Percentiles rank a stretch among this genome's conserved stretches.
Evolutionary conservation across 1,140 invertebrate species (phyloP).

Genomic region (Cydia pomonella): DNA sequence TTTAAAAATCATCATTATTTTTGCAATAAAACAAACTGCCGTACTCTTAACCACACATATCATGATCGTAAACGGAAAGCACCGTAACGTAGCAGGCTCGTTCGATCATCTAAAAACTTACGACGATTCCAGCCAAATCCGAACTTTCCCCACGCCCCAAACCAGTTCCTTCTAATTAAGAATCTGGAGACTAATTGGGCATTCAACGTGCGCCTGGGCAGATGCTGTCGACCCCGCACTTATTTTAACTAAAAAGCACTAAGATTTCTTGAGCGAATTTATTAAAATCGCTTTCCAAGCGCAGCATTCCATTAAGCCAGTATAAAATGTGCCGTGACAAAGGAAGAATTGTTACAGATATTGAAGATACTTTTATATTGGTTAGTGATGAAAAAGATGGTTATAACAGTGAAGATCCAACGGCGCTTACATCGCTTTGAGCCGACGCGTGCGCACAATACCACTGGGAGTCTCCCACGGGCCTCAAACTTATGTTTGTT

Average conservation of each 20-base stretch:
- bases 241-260: neutral
- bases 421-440: neutral
- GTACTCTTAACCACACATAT: no score
- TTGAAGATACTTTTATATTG: neutral
- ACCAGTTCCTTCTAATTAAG: constrained; percentile 50
- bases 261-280: neutral
- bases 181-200: constrained; percentile 64
- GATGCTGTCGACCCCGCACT: constrained; percentile 49
- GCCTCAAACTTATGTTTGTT: constrained; percentile 49
- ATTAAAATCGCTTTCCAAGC: neutral
- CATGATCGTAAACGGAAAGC: neutral
- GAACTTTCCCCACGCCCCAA: constrained; percentile 32
- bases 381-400: neutral
- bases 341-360: neutral
- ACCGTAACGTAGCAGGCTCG: neutral
- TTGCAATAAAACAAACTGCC: no score
- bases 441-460: constrained; percentile 44
- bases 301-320: neutral
- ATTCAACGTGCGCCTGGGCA: constrained; percentile 39
- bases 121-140: constrained; percentile 6
- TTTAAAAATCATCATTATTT: no score
- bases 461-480: constrained; percentile 55
- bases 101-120: neutral
- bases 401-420: neutral
- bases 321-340: neutral